These are phyloP conservation scores for Xiphophorus hellerii DNA, from an alignment of 2,113 vertebrate genomes.

Conservation along the genomic window DNA sequence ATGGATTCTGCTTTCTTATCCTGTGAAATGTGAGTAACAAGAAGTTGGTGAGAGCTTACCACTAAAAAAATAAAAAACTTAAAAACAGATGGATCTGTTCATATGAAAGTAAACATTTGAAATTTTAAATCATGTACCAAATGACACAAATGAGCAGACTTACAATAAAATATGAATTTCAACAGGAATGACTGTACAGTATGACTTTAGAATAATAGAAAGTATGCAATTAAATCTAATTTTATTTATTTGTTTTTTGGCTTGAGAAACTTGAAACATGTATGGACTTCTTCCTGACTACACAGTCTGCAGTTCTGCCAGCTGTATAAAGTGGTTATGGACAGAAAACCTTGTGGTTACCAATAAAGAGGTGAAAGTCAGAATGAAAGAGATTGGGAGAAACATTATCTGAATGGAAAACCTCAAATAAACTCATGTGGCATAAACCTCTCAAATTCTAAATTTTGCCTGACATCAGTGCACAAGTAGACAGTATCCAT, in stretches of 20 bases:
- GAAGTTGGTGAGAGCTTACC: slow-evolving; percentile 11
- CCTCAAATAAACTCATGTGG: background rate
- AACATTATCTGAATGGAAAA: background rate
- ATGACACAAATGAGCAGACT: slow-evolving; percentile 58
- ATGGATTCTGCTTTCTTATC: background rate
- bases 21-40: background rate
- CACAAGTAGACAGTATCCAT: too few species aligned
- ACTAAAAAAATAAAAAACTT: background rate
- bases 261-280: slow-evolving; percentile 48
- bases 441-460: background rate
- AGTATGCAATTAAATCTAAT: slow-evolving; percentile 77
- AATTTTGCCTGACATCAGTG: too few species aligned
- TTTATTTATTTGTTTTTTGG: slow-evolving; percentile 9
- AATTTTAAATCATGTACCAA: background rate
- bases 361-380: slow-evolving; percentile 13
- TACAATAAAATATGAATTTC: slow-evolving; percentile 70
- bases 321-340: slow-evolving; percentile 52
- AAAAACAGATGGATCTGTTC: background rate
- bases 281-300: slow-evolving; percentile 36
- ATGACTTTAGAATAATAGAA: slow-evolving; percentile 41
- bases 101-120: background rate
- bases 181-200: slow-evolving; percentile 71
- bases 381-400: background rate
- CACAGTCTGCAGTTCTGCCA: slow-evolving; percentile 21
- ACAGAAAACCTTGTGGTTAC: slow-evolving; percentile 43